Conservation (phyloP, 2,797 vertebrate genomes). For the Thripadectes ignobilis region DNA sequence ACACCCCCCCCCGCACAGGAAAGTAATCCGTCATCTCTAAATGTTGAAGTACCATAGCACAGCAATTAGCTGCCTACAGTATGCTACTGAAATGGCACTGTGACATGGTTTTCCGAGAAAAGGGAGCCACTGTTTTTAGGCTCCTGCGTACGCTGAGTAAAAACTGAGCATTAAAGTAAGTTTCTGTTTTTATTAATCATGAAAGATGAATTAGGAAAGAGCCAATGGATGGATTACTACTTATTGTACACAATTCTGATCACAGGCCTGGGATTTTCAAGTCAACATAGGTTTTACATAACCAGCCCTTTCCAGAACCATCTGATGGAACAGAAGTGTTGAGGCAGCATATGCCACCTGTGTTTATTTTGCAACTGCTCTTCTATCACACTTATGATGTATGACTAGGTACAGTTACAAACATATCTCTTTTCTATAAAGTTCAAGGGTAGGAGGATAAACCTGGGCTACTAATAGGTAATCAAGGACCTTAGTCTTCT, state of each 20-base stretch:
- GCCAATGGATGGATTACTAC: background rate
- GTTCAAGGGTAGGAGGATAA: background rate
- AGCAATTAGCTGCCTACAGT: background rate
- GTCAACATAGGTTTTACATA: background rate
- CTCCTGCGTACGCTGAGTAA: background rate
- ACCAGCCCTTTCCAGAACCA: background rate
- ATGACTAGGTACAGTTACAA: background rate
- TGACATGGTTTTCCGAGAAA: background rate
- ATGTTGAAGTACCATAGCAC: background rate
- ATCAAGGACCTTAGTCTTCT: background rate
- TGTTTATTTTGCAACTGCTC: background rate
- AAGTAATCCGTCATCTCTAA: background rate
- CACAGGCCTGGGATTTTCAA: background rate
- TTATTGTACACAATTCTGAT: background rate
- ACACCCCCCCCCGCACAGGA: accelerated
- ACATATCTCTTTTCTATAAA: background rate
- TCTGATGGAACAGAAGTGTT: background rate
- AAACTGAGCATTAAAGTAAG: background rate
- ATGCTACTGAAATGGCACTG: background rate
- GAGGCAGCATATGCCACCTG: background rate
- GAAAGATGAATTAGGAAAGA: background rate
- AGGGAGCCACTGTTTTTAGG: background rate
- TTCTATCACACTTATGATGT: background rate
- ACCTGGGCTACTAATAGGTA: background rate
- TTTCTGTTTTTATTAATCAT: background rate